These are phyloP conservation scores for Crotalus adamanteus DNA, from an alignment of 2,797 vertebrate species.

Conservation along the genomic window DNA sequence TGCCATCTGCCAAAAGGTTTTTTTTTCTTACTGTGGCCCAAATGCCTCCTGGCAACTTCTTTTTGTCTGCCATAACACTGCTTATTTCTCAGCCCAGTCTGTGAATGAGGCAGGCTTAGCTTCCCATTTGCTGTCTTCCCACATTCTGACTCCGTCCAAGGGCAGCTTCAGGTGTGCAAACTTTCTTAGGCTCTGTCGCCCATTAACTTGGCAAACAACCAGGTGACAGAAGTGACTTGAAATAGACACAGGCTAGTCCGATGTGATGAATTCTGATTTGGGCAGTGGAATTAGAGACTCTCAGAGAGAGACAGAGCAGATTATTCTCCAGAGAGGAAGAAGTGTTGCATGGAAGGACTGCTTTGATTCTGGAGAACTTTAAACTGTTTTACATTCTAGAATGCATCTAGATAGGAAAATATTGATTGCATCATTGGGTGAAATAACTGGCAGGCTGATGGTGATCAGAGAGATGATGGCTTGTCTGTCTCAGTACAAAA, in stretches of 20 bases:
- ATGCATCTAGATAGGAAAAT: not conserved
- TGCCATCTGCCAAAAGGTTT: not conserved
- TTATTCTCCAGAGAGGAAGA: not conserved
- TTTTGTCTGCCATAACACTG: not conserved
- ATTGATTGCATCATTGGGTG: not conserved
- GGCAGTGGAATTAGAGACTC: not conserved
- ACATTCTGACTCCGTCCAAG: not conserved
- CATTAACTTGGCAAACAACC: not conserved
- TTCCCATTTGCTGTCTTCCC: not conserved
- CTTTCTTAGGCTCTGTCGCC: not conserved
- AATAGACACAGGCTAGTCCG: not conserved
- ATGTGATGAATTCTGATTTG: not conserved
- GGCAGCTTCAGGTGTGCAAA: not conserved
- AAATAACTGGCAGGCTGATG: not conserved
- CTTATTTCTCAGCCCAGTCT: not conserved
- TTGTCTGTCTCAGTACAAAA: not conserved
- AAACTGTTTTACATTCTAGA: not conserved
- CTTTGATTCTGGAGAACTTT: not conserved
- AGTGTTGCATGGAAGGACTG: not conserved
- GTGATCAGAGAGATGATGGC: not conserved
- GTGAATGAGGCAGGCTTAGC: not conserved
- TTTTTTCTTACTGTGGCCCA: not conserved
- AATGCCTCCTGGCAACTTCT: not conserved
- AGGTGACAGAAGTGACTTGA: not conserved
- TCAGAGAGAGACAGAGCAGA: not conserved